Conservation (phyloP, 1,140 invertebrate genomes). For the Bombus affinis region DNA sequence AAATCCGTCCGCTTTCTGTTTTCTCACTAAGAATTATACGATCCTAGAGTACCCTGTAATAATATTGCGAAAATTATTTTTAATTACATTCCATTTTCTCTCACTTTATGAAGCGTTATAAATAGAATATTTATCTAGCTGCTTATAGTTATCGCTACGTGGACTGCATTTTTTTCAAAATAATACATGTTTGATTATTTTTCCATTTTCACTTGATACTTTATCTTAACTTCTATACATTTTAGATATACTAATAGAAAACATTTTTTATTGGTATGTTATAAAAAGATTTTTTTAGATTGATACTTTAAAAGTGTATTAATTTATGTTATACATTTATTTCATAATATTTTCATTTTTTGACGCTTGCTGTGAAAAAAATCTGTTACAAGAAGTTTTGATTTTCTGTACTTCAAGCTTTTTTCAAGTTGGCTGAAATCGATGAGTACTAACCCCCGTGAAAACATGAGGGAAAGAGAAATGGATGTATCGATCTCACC, state of each 20-base stretch:
- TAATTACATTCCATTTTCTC: neutral
- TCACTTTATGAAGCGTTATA: neutral
- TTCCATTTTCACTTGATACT: neutral
- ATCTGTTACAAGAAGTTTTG: slow-evolving; percentile 1
- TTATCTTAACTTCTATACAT: neutral
- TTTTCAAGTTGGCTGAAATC: slow-evolving; percentile 44
- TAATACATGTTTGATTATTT: neutral
- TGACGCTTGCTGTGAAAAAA: neutral
- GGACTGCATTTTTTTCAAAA: neutral
- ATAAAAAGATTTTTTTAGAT: neutral
- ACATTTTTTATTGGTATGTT: neutral
- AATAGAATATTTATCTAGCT: neutral
- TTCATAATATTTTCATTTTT: slow-evolving; percentile 4
- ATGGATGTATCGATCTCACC: slow-evolving; percentile 76
- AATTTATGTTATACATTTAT: neutral
- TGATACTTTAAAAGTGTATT: neutral
- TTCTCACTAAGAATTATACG: neutral
- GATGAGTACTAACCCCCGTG: slow-evolving; percentile 60
- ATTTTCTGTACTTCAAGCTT: slow-evolving; percentile 27
- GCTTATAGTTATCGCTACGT: neutral
- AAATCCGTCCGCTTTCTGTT: neutral
- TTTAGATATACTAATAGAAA: neutral
- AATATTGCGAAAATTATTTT: neutral
- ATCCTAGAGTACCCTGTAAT: neutral
- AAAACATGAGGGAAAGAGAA: slow-evolving; percentile 67